Percentiles rank a stretch among this genome's conserved stretches.
Conservation (phyloP, 2,113 vertebrate genomes). For the Phalacrocorax brasilianus region DNA sequence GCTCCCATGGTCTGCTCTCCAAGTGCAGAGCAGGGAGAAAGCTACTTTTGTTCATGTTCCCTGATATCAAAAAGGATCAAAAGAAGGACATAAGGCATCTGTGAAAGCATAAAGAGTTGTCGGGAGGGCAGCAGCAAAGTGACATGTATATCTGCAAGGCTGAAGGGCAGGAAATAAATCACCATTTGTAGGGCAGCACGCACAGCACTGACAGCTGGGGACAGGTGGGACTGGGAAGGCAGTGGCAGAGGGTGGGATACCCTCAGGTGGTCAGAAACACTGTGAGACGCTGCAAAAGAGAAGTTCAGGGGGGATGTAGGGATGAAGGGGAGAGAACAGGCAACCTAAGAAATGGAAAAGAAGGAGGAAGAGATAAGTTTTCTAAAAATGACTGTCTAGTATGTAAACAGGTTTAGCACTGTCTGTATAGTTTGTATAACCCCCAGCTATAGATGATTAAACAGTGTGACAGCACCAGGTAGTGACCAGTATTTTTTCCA, state of each 20-base stretch:
- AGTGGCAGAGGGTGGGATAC: fast-evolving
- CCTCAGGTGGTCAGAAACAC: neutral
- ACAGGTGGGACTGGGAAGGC: neutral
- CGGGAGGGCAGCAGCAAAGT: neutral
- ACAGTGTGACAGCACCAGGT: neutral
- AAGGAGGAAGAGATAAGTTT: neutral
- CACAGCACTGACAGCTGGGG: no score
- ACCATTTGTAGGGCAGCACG: fast-evolving
- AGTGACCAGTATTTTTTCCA: neutral
- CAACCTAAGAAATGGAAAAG: neutral
- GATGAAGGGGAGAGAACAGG: neutral
- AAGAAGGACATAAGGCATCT: neutral
- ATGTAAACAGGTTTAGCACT: fast-evolving
- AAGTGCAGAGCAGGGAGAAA: neutral
- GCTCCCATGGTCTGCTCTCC: neutral
- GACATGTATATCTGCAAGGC: fast-evolving
- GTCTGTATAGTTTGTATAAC: neutral
- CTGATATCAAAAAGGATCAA: neutral
- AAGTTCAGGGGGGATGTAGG: neutral
- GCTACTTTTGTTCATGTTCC: neutral
- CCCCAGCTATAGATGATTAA: fast-evolving
- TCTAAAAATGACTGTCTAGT: neutral
- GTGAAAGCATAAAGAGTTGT: neutral
- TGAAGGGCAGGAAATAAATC: neutral
- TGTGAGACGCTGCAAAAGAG: neutral